These are phyloP conservation scores for Periphyllus acericola DNA, from an alignment of 2,888 invertebrate species.

Conservation along the genomic window DNA sequence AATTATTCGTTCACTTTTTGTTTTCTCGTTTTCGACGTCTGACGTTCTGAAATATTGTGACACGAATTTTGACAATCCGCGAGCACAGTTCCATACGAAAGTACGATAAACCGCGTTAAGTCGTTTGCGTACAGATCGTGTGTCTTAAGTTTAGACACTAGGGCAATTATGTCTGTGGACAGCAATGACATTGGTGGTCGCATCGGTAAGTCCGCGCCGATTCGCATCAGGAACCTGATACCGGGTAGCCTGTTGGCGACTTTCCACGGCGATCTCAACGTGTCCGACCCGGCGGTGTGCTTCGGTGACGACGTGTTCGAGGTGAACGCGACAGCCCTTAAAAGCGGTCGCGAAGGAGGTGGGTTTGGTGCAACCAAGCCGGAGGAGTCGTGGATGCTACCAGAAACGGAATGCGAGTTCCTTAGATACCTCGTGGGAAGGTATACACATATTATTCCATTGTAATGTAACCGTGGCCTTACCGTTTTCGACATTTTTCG, in stretches of 20 bases:
- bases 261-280: not conserved
- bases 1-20: too few species aligned
- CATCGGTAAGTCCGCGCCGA: not conserved
- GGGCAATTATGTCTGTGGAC: too few species aligned
- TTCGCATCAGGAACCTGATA: conserved; percentile 31
- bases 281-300: conserved; percentile 1
- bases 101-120: too few species aligned
- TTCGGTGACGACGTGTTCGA: conserved; percentile 45
- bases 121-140: too few species aligned
- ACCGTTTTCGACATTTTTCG: too few species aligned
- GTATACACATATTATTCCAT: not conserved
- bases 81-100: too few species aligned
- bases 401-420: conserved; percentile 23
- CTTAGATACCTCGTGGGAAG: conserved; percentile 15
- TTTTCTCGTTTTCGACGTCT: too few species aligned
- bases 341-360: not conserved
- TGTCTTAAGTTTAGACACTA: too few species aligned
- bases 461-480: too few species aligned
- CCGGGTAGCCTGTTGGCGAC: conserved; percentile 29
- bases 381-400: conserved; percentile 19
- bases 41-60: too few species aligned
- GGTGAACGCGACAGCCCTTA: not conserved
- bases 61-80: too few species aligned
- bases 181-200: not conserved
- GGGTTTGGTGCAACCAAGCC: not conserved